Base-by-base conservation (phyloP, 2,888 invertebrate genomes). In the Oscheius sp. region DNA sequence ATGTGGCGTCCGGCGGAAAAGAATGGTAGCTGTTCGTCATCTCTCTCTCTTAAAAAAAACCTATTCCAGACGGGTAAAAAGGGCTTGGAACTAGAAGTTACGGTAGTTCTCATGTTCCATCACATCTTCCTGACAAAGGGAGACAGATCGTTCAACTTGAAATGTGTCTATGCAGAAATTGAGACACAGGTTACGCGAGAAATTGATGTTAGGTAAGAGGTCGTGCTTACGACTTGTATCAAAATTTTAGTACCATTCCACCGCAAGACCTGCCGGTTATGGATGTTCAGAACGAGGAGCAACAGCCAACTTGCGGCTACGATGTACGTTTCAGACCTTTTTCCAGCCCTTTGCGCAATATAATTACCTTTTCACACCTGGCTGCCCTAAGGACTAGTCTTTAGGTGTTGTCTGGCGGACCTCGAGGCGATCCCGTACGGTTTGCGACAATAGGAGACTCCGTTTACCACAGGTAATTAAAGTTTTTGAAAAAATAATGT, bases 61-160 rank as follows among this genome's bases (percentile, higher is more conserved):
- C 13, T 11, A 29, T 58, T 78, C 60, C 72, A 85, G 84, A 32
- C 74, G 2, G 81, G 79, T 42, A 86, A 86, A 35, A 77, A 82
- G 47, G 87, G 87, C 9, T 76, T 87, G 9, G 70, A 81, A 2
- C 77, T 87, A n/a, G 87, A 87, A 55, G 80, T 83, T 37, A 84
- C 84, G 2, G 79, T 87, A 5, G 79, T 87, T 55, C 53, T 87
- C 10, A 87, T 87, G 87, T 85, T 87, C 50, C 87, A 87, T 72
- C 80, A 78, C 35, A 76, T 84, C 7, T 86, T 87, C 70, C 76
- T 87, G n/a, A 87, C 87, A 1, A 74, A 77, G 53, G 75, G 68
- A 5, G 82, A 82, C 60, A 59, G 80, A 10, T 83, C 86, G 32
- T 87, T 81, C 65, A 84, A 85, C 63, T 79, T 87, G 29, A 83